Conservation (phyloP, 1,140 invertebrate species). For the Mercenaria mercenaria region DNA sequence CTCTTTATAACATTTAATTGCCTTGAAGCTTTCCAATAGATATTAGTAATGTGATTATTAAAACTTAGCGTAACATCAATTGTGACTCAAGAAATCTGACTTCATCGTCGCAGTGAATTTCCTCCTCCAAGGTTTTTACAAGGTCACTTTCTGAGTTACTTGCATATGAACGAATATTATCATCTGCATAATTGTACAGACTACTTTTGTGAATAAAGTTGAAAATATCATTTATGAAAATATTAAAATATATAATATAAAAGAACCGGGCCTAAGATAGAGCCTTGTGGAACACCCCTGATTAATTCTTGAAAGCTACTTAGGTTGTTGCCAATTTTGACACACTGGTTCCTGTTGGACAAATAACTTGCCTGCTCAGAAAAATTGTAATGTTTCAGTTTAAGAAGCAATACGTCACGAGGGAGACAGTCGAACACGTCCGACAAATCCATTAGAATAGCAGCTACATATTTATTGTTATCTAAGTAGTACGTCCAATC, state of each 20-base stretch:
- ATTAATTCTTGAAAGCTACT: not conserved
- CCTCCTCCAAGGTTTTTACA: not conserved
- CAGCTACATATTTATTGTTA: slow-evolving; percentile 35
- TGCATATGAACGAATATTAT: slow-evolving; percentile 14
- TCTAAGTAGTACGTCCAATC: slow-evolving; percentile 45
- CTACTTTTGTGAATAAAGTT: no score
- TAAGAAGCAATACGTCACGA: slow-evolving; percentile 8
- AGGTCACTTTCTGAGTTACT: not conserved
- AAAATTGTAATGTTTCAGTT: slow-evolving; percentile 19
- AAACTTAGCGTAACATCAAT: not conserved
- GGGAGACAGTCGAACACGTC: slow-evolving; percentile 54
- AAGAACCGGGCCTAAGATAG: not conserved
- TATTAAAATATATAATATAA: slow-evolving; percentile 31
- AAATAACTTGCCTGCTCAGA: slow-evolving; percentile 25
- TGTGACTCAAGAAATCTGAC: not conserved
- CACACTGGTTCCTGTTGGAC: slow-evolving; percentile 10
- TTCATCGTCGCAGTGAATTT: not conserved
- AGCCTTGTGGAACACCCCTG: slow-evolving; percentile 26
- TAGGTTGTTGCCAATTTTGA: no score
- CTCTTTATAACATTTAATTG: no score
- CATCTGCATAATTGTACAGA: no score
- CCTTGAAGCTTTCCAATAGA: no score
- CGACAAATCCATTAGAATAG: slow-evolving; percentile 53
- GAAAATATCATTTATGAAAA: no score
- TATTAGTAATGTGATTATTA: no score